These are phyloP conservation scores for Onychostruthus taczanowskii DNA, from an alignment of 2,113 vertebrate genomes.

Conservation along the genomic window DNA sequence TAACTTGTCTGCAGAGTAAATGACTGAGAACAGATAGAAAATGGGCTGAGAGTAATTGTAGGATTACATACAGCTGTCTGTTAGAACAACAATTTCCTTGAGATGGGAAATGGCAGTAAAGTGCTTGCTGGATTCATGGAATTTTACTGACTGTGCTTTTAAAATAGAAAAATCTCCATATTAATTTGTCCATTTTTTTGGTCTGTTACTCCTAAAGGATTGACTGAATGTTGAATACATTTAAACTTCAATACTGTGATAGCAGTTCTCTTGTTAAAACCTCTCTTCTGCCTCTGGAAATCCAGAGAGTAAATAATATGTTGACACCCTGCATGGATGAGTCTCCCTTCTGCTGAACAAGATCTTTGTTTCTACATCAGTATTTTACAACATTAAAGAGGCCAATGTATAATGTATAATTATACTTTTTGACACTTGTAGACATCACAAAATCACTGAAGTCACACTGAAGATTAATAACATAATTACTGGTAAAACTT, in stretches of 20 bases:
- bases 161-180: not conserved
- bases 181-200: not conserved
- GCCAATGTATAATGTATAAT: not conserved
- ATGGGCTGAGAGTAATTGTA: not conserved
- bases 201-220: not conserved
- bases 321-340: not conserved
- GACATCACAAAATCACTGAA: not conserved
- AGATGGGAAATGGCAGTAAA: not conserved
- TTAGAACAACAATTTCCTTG: not conserved
- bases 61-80: not conserved
- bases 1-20: not conserved
- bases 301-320: not conserved
- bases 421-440: not conserved
- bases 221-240: not conserved
- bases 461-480: conserved; percentile 17
- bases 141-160: not conserved
- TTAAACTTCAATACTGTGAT: not conserved
- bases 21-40: not conserved
- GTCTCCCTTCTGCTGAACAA: not conserved
- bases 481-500: conserved; percentile 38
- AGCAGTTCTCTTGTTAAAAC: not conserved
- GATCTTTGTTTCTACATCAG: not conserved
- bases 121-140: not conserved
- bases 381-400: not conserved
- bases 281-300: not conserved